phyloP scores from a whole-genome alignment of 2,888 invertebrate species.

The Dryobota labecula region DNA sequence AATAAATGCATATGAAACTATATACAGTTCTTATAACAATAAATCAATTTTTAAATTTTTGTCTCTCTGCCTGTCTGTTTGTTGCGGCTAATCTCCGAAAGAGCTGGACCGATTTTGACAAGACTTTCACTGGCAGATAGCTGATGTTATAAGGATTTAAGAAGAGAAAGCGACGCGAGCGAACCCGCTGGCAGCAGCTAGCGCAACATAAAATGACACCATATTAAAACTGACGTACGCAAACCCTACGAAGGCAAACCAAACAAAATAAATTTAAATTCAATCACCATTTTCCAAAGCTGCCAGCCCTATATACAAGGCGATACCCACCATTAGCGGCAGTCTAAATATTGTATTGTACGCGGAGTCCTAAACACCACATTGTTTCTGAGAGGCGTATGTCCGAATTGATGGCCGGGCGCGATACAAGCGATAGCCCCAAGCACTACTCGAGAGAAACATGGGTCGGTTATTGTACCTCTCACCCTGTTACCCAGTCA shows the following conservation, averaged over 20 bases:
- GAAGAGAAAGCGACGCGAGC: too few species aligned
- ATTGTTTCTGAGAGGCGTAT: conserved; percentile 79
- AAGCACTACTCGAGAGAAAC: conserved; percentile 50
- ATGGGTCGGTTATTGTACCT: conserved; percentile 37
- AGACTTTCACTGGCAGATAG: too few species aligned
- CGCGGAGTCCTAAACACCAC: conserved; percentile 78
- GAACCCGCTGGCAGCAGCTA: too few species aligned
- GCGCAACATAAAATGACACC: background rate
- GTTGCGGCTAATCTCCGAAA: too few species aligned
- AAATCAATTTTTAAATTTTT: too few species aligned
- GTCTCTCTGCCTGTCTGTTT: too few species aligned
- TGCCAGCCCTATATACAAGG: conserved; percentile 74
- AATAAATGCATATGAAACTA: too few species aligned
- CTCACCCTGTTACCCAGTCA: conserved; percentile 51
- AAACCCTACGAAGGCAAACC: background rate
- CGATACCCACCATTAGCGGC: conserved; percentile 81
- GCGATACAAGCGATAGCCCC: conserved; percentile 74
- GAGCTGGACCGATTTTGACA: too few species aligned
- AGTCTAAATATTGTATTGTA: conserved; percentile 83
- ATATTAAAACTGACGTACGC: background rate
- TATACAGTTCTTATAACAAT: too few species aligned
- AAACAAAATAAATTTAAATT: conserved; percentile 11
- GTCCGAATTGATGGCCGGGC: conserved; percentile 77
- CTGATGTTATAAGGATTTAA: too few species aligned
- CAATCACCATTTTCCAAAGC: background rate